Conservation (phyloP, 1,140 invertebrate species). For the Rhopalosiphum padi region DNA sequence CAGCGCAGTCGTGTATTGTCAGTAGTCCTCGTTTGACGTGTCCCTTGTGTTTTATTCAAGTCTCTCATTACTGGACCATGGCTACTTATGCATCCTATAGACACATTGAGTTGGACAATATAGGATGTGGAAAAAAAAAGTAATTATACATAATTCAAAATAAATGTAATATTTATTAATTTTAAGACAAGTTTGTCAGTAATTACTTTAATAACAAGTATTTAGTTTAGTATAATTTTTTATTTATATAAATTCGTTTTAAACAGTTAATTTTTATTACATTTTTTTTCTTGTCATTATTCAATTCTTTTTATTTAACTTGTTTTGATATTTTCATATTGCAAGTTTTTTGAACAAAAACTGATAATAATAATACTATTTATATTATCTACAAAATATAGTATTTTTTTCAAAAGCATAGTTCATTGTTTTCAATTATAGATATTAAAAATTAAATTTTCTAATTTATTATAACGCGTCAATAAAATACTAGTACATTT, state of each 20-base stretch:
- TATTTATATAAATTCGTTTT: neutral
- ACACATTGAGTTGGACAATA: constrained; percentile 75
- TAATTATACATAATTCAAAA: constrained; percentile 61
- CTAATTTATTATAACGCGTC: neutral
- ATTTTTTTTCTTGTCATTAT: neutral
- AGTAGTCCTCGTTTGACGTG: constrained; percentile 40
- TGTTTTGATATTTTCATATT: neutral
- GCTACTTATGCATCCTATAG: constrained; percentile 74
- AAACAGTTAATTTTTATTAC: neutral
- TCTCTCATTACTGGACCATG: constrained; percentile 64
- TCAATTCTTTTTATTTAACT: neutral
- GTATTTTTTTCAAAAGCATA: neutral
- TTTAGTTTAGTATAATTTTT: neutral
- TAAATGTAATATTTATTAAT: neutral
- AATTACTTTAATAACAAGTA: neutral
- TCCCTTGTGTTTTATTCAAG: constrained; percentile 4
- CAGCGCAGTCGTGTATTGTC: constrained; percentile 32
- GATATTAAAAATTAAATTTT: neutral
- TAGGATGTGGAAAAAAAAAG: constrained; percentile 76
- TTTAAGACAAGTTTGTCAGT: neutral
- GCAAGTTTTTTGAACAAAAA: no score
- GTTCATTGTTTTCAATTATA: neutral
- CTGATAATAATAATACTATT: no score
- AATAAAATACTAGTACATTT: neutral
- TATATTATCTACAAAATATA: neutral